Percentiles rank a stretch among this genome's conserved stretches.
Conservation (phyloP, 2,797 vertebrate species). For the Lycodopsis pacificus region DNA sequence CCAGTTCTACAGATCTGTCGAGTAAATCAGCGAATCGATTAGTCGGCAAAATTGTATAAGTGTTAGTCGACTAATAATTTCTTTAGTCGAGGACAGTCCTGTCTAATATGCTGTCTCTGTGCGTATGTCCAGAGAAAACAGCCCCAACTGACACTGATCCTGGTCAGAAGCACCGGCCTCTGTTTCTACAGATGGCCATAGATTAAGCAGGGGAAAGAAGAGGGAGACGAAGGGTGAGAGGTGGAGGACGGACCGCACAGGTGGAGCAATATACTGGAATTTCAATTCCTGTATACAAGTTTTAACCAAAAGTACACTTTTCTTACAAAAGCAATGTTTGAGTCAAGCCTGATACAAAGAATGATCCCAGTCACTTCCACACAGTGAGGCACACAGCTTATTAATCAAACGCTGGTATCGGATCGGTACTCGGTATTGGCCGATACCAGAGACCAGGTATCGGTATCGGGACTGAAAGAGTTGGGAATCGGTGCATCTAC, state of each 20-base stretch:
- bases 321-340: background rate
- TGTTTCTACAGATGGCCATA: conserved; percentile 38
- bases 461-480: background rate
- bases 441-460: no score
- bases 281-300: background rate
- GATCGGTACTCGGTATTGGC: no score
- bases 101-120: conserved; percentile 3
- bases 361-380: background rate
- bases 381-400: no score
- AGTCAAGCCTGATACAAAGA: background rate
- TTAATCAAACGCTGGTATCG: no score
- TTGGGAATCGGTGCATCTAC: background rate
- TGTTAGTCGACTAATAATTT: background rate
- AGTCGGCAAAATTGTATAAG: background rate
- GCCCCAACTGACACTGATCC: conserved; percentile 23
- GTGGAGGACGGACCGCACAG: background rate
- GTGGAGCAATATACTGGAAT: background rate
- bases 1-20: no score
- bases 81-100: background rate
- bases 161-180: conserved; percentile 38
- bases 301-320: no score
- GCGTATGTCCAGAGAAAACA: conserved; percentile 1
- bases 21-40: no score
- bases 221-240: background rate
- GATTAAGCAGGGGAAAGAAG: conserved; percentile 30